Percentiles rank a stretch among this genome's conserved stretches.
phyloP scores from a whole-genome alignment of 2,888 invertebrate species.

The Acanthococcus lagerstroemiae region DNA sequence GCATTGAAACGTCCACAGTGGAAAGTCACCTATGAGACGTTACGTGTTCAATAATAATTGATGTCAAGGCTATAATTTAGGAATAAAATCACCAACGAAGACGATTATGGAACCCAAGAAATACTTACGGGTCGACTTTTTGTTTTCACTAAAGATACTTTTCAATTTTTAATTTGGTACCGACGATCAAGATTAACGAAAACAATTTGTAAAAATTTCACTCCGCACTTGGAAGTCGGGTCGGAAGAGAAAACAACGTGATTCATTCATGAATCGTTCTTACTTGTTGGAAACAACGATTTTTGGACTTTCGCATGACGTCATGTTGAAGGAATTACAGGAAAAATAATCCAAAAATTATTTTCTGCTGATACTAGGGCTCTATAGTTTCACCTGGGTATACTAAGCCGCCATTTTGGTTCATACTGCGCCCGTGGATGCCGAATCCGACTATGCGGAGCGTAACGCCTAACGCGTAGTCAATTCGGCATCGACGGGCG shows the following conservation, averaged over 20 bases:
- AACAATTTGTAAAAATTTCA: not conserved
- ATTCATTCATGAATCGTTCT: conserved; percentile 20
- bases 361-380: too few relatives aligned
- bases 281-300: conserved; percentile 31
- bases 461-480: too few relatives aligned
- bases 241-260: conserved; percentile 26
- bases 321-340: too few relatives aligned
- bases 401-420: too few relatives aligned
- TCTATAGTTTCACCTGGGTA: too few relatives aligned
- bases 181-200: not conserved
- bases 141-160: conserved; percentile 15
- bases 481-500: too few relatives aligned
- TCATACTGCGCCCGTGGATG: too few relatives aligned
- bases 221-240: not conserved
- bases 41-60: conserved; percentile 7
- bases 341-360: too few relatives aligned
- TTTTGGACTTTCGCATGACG: not conserved
- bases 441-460: too few relatives aligned
- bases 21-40: not conserved
- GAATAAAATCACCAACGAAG: not conserved
- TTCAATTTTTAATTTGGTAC: conserved; percentile 9
- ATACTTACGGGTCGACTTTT: conserved; percentile 20
- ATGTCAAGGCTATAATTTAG: conserved; percentile 25
- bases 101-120: not conserved
- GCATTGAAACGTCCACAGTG: not conserved